Percentiles rank a stretch among this genome's conserved stretches.
Conservation (phyloP, 2,113 vertebrate species). For the Apodemus sylvaticus region DNA sequence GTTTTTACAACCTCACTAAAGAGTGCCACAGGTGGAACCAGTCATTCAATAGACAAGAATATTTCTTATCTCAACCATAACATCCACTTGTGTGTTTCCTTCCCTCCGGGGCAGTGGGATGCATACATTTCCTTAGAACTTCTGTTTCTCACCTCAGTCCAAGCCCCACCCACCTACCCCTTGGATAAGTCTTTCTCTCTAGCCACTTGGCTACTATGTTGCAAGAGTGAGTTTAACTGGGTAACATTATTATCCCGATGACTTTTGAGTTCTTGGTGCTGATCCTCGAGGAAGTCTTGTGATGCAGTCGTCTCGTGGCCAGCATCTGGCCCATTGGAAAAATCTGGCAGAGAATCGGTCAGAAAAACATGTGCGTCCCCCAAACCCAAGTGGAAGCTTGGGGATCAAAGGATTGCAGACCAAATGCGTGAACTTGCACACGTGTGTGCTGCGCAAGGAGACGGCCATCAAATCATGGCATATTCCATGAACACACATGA, state of each 20-base stretch:
- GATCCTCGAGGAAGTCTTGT: neutral
- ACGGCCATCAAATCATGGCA: conserved; percentile 16
- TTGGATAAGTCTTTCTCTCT: neutral
- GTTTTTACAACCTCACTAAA: too few relatives aligned
- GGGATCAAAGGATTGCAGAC: conserved; percentile 42
- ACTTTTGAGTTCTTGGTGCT: neutral
- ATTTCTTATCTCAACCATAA: neutral
- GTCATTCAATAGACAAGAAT: neutral
- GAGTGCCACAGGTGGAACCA: neutral
- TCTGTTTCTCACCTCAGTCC: neutral
- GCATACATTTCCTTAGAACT: neutral
- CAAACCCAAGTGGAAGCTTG: neutral
- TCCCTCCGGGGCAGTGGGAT: neutral
- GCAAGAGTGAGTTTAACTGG: neutral
- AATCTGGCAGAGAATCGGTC: conserved; percentile 33
- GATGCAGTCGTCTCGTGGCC: neutral
- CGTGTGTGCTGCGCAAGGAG: neutral
- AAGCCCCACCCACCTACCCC: neutral
- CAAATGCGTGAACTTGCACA: conserved; percentile 7
- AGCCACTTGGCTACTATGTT: neutral
- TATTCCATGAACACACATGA: neutral
- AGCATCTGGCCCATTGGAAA: neutral
- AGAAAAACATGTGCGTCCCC: conserved; percentile 22
- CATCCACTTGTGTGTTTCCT: neutral
- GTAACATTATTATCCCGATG: neutral